These are phyloP conservation scores for Gouania willdenowi DNA, from an alignment of 2,797 vertebrate species.

Conservation along the genomic window DNA sequence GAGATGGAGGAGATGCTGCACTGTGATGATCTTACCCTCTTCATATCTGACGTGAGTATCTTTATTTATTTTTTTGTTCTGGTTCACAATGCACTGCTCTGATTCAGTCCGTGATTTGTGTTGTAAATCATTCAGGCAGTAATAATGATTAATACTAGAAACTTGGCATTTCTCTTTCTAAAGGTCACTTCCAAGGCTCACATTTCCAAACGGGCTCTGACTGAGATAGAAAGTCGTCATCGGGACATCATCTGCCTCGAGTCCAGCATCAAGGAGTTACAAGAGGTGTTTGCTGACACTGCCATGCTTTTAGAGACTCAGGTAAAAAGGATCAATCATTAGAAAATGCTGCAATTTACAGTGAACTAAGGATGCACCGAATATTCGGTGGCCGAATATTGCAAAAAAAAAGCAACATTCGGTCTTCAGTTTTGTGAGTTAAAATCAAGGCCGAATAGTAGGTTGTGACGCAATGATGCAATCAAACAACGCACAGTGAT, in stretches of 20 bases:
- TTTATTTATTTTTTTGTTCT: neutral
- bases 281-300: constrained; percentile 85
- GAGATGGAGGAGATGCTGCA: constrained; percentile 88
- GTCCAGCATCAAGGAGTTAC: constrained; percentile 83
- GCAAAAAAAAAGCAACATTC: no score
- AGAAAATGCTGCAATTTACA: no score
- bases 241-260: constrained; percentile 86
- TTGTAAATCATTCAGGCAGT: no score
- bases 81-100: no score
- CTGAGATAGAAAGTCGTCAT: constrained; percentile 86
- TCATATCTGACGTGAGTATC: constrained; percentile 82
- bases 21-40: constrained; percentile 79
- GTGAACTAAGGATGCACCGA: no score
- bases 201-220: constrained; percentile 80
- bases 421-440: no score
- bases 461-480: no score
- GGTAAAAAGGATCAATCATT: constrained; percentile 71
- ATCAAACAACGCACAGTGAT: no score
- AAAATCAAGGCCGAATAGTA: no score
- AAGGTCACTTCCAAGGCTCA: constrained; percentile 79
- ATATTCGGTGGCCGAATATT: no score
- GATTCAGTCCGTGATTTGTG: no score
- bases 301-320: constrained; percentile 86
- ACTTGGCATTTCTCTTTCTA: neutral
- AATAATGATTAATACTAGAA: no score